Evolutionary conservation across 2,113 vertebrate species (phyloP), one percentile per base, ranked within the genome.

Genomic region (Pangasianodon gigas): DNA sequence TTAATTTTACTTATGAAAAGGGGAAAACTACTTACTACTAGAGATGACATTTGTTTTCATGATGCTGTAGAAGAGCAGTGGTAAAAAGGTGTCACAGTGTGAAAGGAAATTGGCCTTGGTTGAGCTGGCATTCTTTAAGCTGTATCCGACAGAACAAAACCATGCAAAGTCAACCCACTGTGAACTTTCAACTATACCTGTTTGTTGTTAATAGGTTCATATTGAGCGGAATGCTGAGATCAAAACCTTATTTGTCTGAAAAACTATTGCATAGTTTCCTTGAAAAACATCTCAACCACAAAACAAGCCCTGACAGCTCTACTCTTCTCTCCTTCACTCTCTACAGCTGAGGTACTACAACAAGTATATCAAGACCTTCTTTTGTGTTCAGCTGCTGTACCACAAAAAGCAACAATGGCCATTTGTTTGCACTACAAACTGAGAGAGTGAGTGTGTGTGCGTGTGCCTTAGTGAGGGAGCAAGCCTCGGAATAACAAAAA

Each of bases 381-480:
- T 92, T 91, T 91, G 92, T 91, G 90, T 90, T 90, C 90, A 91
- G 86, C 87, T 87, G 85, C 85, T 85, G 93, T 94, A 93, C 81
- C 77, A 95, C 90, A 94, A 95, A 97, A 94, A 94, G 93, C 95
- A 96, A 96, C 96, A 97, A 96, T 90, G 96, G 96, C 96, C 95
- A 94, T 95, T 95, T 94, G 96, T 95, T 95, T 94, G 96, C 95
- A 94, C 95, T 93, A 96, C 95, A 96, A 95, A 95, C 95, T 96
- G 95, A 69, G 85, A 86, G 75, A 54, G 84, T 51, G 90, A 83
- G 29, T n/a, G 46, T 18, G 89, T 71, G 84, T 82, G 84, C 54
- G 87, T 52, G 65, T 56, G 81, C 32, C 84, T 89, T 52, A 52
- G 84, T 89, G 41, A 89, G 60, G 48, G 56, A 87, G 85, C 60